These are phyloP conservation scores for Strigops habroptila DNA, from an alignment of 2,113 vertebrate species.

Conservation along the genomic window DNA sequence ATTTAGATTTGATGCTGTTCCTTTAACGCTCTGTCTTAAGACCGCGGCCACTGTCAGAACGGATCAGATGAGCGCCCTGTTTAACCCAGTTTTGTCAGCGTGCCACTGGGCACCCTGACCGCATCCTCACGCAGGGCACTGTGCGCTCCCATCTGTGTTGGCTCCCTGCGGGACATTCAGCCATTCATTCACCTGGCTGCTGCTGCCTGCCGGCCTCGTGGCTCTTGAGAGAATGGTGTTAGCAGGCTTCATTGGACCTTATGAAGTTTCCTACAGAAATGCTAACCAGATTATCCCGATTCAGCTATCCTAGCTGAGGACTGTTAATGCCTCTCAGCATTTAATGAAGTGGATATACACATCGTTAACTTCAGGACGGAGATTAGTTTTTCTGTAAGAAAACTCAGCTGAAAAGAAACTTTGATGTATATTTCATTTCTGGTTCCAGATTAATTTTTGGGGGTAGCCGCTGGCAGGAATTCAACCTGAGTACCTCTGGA, in stretches of 20 bases:
- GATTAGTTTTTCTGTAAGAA: not conserved
- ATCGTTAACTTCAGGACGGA: not conserved
- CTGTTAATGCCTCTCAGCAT: not conserved
- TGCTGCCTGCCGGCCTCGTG: not conserved
- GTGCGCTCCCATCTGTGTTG: not conserved
- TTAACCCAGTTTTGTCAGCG: not conserved
- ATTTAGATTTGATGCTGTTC: not conserved
- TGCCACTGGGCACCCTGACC: not conserved
- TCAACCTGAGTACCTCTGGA: not conserved
- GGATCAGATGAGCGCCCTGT: not conserved
- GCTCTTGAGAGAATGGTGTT: rapidly evolving
- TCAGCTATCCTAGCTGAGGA: not conserved
- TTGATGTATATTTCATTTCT: not conserved
- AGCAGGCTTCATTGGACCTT: not conserved
- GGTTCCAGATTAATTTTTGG: not conserved
- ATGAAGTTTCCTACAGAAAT: not conserved
- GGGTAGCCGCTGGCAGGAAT: not conserved
- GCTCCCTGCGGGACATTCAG: not conserved
- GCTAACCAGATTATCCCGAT: not conserved
- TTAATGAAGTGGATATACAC: not conserved
- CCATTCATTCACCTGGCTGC: not conserved
- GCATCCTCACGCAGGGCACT: not conserved
- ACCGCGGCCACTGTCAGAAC: not conserved
- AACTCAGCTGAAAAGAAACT: not conserved
- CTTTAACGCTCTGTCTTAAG: not conserved